Evolutionary conservation across 2,113 vertebrate species (phyloP), one percentile per base, ranked within the genome.

Genomic region (Erinaceus europaeus): DNA sequence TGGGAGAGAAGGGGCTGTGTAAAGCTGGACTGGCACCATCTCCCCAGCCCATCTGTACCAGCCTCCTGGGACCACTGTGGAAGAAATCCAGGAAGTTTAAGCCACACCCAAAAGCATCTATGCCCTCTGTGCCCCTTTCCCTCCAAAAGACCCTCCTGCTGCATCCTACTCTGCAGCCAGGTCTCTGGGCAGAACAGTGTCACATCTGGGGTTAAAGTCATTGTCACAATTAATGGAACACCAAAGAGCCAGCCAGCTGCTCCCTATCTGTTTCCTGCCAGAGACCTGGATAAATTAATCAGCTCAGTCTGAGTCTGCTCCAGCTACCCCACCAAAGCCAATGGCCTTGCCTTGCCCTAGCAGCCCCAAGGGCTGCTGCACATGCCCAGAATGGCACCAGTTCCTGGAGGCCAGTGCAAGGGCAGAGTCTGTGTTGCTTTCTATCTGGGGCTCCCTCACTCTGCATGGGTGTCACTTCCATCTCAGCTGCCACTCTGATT

Each of bases 121-220:
- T 17, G 62, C 29, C 29, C 67, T 59, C 76, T 32, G 29, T 2
- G 3, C 9, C 21, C 62, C 29, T 4, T 2, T 12, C 25, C 42
- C 48, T n/a, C n/a, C n/a, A 9, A n/a, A 65, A 46, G 75, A 27
- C 8, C 59, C 50, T 57, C 11, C 36, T 4, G 36, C 20, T 5
- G 0, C 1, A 3, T 38, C 17, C 80, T 3, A 21, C 11, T 4
- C 77, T 21, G 65, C 50, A 72, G 81, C 38, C 17, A 9, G 69
- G 73, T 32, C 73, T 69, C 79, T 9, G 32, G 84, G 73, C 61
- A 61, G 71, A 14, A 2, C 50, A 5, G 44, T 3, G 10, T 59
- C 87, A 95, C 90, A 93, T 94, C 95, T 96, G 95, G 93, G 93
- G 92, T 71, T 93, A 93, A 93, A 95, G 92, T 87, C 94, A 90